phyloP scores from a whole-genome alignment of 53 echinoderm and acorn worm genomes.

The Mesocentrotus franciscanus region DNA sequence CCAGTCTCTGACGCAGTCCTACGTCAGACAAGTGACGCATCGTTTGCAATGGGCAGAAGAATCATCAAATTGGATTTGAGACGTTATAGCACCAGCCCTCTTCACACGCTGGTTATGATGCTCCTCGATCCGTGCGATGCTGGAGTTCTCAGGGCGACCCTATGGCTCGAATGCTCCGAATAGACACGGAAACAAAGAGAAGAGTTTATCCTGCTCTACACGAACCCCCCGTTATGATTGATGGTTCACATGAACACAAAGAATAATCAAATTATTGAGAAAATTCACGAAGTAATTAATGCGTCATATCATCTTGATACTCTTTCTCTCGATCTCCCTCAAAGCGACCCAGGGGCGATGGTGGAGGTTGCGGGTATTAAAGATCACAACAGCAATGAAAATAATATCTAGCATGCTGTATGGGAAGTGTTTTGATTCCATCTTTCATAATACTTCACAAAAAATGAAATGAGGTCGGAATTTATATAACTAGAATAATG shows the following conservation, averaged over 20 bases:
- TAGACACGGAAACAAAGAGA: neutral
- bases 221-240: slow-evolving; percentile 26
- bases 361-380: neutral
- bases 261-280: slow-evolving; percentile 40
- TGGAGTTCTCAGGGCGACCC: neutral
- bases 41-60: neutral
- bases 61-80: neutral
- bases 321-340: neutral
- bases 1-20: too few species aligned
- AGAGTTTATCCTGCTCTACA: neutral
- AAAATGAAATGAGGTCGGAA: neutral
- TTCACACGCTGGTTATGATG: neutral
- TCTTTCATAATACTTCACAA: neutral
- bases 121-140: neutral
- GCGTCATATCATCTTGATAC: slow-evolving; percentile 34
- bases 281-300: slow-evolving; percentile 43
- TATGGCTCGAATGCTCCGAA: neutral
- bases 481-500: slow-evolving; percentile 14
- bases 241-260: slow-evolving; percentile 10
- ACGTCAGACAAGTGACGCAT: too few species aligned
- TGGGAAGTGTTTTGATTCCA: neutral
- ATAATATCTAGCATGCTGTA: neutral
- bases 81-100: neutral
- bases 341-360: neutral
- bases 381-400: neutral